phyloP scores from a whole-genome alignment of 2,888 invertebrate species.

The Camptogramma bilineatum region DNA sequence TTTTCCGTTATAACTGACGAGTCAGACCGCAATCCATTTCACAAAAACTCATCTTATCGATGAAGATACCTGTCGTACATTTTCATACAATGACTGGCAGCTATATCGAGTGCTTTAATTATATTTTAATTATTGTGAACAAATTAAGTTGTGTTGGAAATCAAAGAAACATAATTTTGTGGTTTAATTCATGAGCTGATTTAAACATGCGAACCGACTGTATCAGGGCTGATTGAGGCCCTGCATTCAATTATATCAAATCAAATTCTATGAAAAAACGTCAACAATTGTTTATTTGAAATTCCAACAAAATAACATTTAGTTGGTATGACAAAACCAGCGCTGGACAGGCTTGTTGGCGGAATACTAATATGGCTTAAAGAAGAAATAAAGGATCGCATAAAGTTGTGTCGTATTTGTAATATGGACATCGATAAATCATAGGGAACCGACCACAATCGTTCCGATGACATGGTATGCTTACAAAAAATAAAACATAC shows the following conservation, averaged over 20 bases:
- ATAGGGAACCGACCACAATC: constrained; percentile 84
- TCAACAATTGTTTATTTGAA: constrained; percentile 81
- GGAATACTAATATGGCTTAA: constrained; percentile 84
- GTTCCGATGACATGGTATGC: constrained; percentile 84
- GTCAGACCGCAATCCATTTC: constrained; percentile 13
- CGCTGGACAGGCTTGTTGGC: constrained; percentile 79
- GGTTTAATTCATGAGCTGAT: constrained; percentile 78
- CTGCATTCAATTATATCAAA: constrained; percentile 77
- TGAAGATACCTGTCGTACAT: constrained; percentile 25
- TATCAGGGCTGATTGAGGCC: constrained; percentile 72
- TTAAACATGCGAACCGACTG: constrained; percentile 63
- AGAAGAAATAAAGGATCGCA: constrained; percentile 84
- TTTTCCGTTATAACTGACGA: constrained; percentile 1
- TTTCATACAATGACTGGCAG: constrained; percentile 37
- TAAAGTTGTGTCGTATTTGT: constrained; percentile 85
- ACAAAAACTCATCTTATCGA: constrained; percentile 27
- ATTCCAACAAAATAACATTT: constrained; percentile 85
- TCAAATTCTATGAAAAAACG: constrained; percentile 65
- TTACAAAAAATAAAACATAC: constrained; percentile 83
- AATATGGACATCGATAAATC: constrained; percentile 85
- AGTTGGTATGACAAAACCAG: constrained; percentile 84
- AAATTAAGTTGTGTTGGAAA: constrained; percentile 76
- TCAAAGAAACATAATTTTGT: constrained; percentile 63
- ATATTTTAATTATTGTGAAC: constrained; percentile 73
- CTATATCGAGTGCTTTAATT: constrained; percentile 51